Evolutionary conservation across 2,113 vertebrate species (phyloP).

Genomic region (Hydrolagus affinis): DNA sequence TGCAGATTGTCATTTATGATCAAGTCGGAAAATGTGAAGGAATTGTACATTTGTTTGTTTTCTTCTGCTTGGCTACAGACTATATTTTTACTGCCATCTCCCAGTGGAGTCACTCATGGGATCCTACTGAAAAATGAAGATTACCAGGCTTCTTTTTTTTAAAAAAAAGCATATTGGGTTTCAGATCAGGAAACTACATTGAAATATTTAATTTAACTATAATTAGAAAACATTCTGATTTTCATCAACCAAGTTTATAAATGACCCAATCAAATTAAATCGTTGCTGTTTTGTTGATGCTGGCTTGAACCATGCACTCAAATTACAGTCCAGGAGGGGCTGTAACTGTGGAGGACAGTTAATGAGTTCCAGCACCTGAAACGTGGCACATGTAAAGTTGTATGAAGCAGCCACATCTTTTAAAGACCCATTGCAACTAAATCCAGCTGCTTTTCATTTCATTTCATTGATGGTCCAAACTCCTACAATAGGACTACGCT

Average conservation of each 20-base stretch:
- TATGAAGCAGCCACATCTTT: neutral
- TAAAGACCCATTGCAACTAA: neutral
- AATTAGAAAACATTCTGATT: neutral
- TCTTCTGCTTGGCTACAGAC: neutral
- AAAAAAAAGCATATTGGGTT: neutral
- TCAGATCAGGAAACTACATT: neutral
- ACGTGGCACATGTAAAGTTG: slow-evolving; percentile 21
- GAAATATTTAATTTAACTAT: neutral
- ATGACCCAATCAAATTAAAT: neutral
- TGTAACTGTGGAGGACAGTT: neutral
- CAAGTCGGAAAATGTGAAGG: neutral
- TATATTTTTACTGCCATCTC: neutral
- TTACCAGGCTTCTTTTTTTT: neutral
- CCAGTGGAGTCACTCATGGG: neutral
- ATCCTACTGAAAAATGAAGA: neutral
- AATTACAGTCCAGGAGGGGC: neutral
- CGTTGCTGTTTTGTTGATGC: neutral
- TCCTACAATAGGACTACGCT: too few species aligned
- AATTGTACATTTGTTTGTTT: neutral
- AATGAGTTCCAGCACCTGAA: slow-evolving; percentile 18
- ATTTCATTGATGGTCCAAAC: neutral
- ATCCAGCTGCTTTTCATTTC: neutral
- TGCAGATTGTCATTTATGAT: too few species aligned
- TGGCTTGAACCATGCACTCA: neutral
- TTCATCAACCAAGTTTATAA: neutral